Evolutionary conservation across 2,888 invertebrate species (phyloP), one percentile per base, ranked within the genome.

Genomic region (Lasioglossum malachurum): DNA sequence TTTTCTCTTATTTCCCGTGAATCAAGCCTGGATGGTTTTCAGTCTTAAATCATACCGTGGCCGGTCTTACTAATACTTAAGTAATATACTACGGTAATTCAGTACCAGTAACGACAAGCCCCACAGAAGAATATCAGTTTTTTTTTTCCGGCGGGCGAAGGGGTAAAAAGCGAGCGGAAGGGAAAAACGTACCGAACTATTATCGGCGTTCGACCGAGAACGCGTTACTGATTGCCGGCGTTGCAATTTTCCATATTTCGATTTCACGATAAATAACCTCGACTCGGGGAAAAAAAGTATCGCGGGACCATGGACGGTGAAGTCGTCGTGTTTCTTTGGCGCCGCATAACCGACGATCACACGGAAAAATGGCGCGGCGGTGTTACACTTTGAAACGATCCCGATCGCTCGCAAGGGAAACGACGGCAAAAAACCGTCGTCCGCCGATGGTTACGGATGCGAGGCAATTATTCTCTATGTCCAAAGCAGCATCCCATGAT

Each of bases 381-480:
- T 69, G 86, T 85, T 81, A 79, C 79, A 85, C 69, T 87, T 79
- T 77, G 46, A 16, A 80, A 64, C 69, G 67, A 67, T 49, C 41
- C n/a, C 19, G 35, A 49, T 60, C 7, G 23, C n/a, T 64, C 7
- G 31, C 4, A 41, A 46, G 44, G 69, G 79, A 82, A 71, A 75
- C 60, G 82, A 16, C 73, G 71, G 31, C 74, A 79, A 80, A 87
- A 82, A 87, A 87, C 71, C 53, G 64, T 35, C 53, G 71, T 35
- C 53, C 76, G 64, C 7, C 71, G 79, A 81, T 76, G 46, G 74
- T 75, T 71, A 79, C 60, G 77, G 75, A 79, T 71, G 69, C 64
- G 79, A 38, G 72, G 80, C 69, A 86, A 87, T 87, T 87, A 87
- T 82, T 82, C 64, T 71, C 79, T 71, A 38, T 79, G 78, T 49